Evolutionary conservation across 1,140 invertebrate genomes (phyloP), one percentile per base, ranked within the genome.

Genomic region (Bacillus rossius): DNA sequence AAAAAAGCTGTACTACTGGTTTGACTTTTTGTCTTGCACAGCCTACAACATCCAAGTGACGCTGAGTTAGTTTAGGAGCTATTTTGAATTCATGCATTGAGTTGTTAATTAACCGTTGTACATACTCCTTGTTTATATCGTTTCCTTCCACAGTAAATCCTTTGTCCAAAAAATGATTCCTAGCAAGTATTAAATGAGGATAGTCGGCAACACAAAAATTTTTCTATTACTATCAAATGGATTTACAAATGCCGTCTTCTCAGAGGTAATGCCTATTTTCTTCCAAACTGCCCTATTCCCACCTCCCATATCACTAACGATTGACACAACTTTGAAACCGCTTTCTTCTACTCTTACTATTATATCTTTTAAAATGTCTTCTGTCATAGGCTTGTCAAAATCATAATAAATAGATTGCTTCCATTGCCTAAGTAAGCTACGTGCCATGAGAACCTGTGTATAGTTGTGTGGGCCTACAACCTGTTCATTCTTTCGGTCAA

Each of bases 201-300:
- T 55, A 53, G 51, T 66, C 65, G 3, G 65, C 58, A 52, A 65
- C 17, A 66, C 49, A 26, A n/a, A 59, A 20, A 66, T 45, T 8
- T 57, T 59, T 22, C 14, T 10, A 7, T 10, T 5, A 23, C 55
- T 40, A 17, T 17, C 2, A 22, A 34, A 34, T 34, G 63, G 63
- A 50, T 66, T 34, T 34, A 7, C 29, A 34, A 34, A 34, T 34
- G 10, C 29, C 29, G 29, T 34, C 29, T 34, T 34, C 29, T 34
- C 29, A 34, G 29, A 10, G 29, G 29, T 34, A 7, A 34, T 34
- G 29, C 29, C 29, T 34, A 34, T 34, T 34, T 34, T 34, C 29
- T 34, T 34, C 10, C 29, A 34, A 34, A 34, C 29, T 34, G 29
- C 29, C 29, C 5, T 34, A 10, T 34, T 34, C 4, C 50, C 23